Conservation (phyloP, 2,888 invertebrate species). For the Loripinus fragilis region DNA sequence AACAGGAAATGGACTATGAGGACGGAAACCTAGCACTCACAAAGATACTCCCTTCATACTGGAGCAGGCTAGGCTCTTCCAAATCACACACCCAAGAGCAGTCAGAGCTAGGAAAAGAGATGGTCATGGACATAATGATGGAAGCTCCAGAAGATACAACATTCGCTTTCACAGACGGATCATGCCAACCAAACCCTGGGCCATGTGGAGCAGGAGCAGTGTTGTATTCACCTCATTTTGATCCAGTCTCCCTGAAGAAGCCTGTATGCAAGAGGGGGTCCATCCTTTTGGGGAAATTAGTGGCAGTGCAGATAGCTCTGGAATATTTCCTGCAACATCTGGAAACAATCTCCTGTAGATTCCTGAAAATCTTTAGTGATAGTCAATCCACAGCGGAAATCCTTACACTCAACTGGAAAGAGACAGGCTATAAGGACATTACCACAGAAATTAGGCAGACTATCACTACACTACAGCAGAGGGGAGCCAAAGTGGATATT, state of each 20-base stretch:
- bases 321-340: slow-evolving; percentile 10
- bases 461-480: background rate
- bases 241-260: too few relatives aligned
- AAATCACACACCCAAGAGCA: too few relatives aligned
- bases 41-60: background rate
- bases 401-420: slow-evolving; percentile 18
- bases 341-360: background rate
- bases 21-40: background rate
- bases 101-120: too few relatives aligned
- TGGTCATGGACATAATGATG: too few relatives aligned
- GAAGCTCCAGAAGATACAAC: too few relatives aligned
- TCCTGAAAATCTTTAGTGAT: slow-evolving; percentile 18
- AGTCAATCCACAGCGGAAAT: slow-evolving; percentile 26
- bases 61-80: too few relatives aligned
- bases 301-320: slow-evolving; percentile 29
- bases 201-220: too few relatives aligned
- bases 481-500: slow-evolving; percentile 7
- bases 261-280: slow-evolving; percentile 16
- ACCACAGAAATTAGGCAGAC: slow-evolving; percentile 18
- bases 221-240: too few relatives aligned
- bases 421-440: slow-evolving; percentile 8
- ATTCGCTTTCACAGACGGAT: too few relatives aligned
- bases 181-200: too few relatives aligned
- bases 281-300: slow-evolving; percentile 34
- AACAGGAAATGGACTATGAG: slow-evolving; percentile 22